Conservation (phyloP, 2,797 vertebrate genomes). For the Brachyalestes nurse region DNA sequence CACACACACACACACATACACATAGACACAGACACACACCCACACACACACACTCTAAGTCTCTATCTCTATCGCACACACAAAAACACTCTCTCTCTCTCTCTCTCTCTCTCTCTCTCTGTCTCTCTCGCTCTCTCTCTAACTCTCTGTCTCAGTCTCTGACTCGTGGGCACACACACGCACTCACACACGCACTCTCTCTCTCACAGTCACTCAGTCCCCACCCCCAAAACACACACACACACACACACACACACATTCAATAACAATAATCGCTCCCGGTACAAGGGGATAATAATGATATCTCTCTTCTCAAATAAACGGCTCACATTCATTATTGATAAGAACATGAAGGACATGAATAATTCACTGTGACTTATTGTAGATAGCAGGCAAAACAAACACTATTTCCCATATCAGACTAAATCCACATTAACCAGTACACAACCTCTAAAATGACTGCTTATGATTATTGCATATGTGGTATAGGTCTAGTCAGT, state of each 20-base stretch:
- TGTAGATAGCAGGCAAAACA: slow-evolving; percentile 68
- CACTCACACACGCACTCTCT: too few species aligned
- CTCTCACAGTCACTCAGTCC: too few species aligned
- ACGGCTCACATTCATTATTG: slow-evolving; percentile 76
- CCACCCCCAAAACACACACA: too few species aligned
- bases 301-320: slow-evolving; percentile 69
- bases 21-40: too few species aligned
- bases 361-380: slow-evolving; percentile 62
- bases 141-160: neutral
- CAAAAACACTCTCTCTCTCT: too few species aligned
- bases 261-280: slow-evolving; percentile 5
- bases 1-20: neutral
- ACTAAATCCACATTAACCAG: slow-evolving; percentile 25
- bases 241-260: too few species aligned
- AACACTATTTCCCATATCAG: slow-evolving; percentile 58
- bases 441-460: neutral
- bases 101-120: neutral
- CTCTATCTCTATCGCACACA: too few species aligned
- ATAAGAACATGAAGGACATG: slow-evolving; percentile 64
- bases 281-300: slow-evolving; percentile 25
- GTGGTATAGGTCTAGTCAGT: too few species aligned
- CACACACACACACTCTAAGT: too few species aligned
- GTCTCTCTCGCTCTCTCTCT: neutral
- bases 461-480: neutral
- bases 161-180: too few species aligned